phyloP scores from a whole-genome alignment of 2,888 invertebrate genomes.

The Athalia rosae region DNA sequence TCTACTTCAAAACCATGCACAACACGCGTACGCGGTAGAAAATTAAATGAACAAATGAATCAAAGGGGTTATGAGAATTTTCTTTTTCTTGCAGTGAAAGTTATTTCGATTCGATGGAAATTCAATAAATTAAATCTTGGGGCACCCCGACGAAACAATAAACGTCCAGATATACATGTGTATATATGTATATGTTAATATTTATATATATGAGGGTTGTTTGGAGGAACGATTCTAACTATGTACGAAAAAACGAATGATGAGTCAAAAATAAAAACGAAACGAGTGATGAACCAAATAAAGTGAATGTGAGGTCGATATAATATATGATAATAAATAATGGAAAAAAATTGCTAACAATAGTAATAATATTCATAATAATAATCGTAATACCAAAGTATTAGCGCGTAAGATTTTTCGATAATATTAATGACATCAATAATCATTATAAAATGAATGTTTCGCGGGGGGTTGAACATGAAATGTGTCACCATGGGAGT shows the following conservation, averaged over 20 bases:
- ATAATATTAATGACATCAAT: too few species aligned
- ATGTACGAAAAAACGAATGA: conserved; percentile 45
- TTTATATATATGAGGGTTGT: background rate
- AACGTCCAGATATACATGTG: conserved; percentile 40
- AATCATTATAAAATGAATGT: too few species aligned
- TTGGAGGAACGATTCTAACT: conserved; percentile 12
- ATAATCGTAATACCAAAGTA: conserved; percentile 64
- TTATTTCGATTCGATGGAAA: background rate
- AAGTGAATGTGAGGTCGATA: too few species aligned
- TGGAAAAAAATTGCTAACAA: conserved; percentile 35
- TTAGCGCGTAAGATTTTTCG: conserved; percentile 63
- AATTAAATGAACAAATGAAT: background rate
- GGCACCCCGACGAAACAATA: conserved; percentile 45
- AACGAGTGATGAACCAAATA: conserved; percentile 55
- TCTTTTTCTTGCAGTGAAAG: background rate
- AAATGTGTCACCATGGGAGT: too few species aligned
- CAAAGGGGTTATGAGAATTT: too few species aligned
- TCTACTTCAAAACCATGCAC: too few species aligned
- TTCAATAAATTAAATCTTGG: conserved; percentile 13
- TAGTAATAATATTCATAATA: background rate
- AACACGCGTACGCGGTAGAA: background rate
- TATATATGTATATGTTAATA: conserved; percentile 23
- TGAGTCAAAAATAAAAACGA: background rate
- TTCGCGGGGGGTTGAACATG: too few species aligned
- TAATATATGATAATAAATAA: too few species aligned